Conservation (phyloP, 2,888 invertebrate species). For the Resseliella maxima region DNA sequence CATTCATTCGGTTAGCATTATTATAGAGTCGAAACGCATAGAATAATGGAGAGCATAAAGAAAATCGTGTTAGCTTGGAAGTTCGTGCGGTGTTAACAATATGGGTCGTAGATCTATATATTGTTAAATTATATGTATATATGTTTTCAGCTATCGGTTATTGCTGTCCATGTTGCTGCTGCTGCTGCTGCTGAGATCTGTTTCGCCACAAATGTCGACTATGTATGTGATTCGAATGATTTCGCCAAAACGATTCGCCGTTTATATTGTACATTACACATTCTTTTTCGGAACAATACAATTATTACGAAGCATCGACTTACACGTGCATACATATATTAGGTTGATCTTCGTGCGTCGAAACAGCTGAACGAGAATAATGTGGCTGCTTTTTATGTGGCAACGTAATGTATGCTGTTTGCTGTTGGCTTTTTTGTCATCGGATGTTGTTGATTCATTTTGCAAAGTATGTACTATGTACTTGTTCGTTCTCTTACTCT, state of each 20-base stretch:
- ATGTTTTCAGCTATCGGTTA: not conserved
- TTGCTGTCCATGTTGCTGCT: not conserved
- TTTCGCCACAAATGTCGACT: not conserved
- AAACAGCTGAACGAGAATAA: slow-evolving; percentile 1
- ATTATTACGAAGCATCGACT: slow-evolving; percentile 30
- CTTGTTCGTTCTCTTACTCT: not conserved
- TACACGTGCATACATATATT: slow-evolving; percentile 36
- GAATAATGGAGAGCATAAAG: slow-evolving; percentile 47
- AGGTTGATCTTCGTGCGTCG: not conserved
- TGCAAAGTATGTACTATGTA: not conserved
- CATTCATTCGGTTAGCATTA: slow-evolving; percentile 51
- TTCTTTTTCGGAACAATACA: slow-evolving; percentile 40
- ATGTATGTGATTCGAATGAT: slow-evolving; percentile 42
- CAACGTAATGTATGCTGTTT: not conserved
- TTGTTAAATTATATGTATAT: not conserved
- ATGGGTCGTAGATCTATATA: slow-evolving; percentile 33
- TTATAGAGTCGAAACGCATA: slow-evolving; percentile 32
- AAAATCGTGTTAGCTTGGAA: slow-evolving; percentile 42
- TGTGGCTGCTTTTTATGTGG: slow-evolving; percentile 2
- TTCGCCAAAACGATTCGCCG: not conserved
- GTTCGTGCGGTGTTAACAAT: slow-evolving; percentile 51
- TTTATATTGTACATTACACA: slow-evolving; percentile 31
- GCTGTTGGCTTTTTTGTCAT: slow-evolving; percentile 13
- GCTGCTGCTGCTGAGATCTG: not conserved
- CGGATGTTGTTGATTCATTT: slow-evolving; percentile 45